Evolutionary conservation across 2,113 vertebrate genomes (phyloP).

Genomic region (Leucoraja erinaceus): DNA sequence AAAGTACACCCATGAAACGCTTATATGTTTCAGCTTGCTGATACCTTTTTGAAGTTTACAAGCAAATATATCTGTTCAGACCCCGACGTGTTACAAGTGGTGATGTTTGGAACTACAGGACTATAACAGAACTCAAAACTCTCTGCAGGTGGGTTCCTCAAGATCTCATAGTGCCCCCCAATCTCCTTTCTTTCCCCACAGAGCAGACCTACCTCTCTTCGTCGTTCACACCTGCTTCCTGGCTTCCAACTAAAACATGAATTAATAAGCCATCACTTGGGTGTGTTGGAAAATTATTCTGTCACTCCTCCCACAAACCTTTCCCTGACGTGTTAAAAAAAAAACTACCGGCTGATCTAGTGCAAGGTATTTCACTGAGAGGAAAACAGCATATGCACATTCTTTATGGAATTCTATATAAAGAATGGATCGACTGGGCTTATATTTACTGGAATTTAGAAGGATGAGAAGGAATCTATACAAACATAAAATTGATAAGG

Average conservation of each 20-base stretch:
- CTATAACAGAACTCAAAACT: neutral
- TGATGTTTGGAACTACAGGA: constrained; percentile 20
- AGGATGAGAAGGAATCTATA: too few species aligned
- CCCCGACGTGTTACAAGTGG: neutral
- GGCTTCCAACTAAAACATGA: neutral
- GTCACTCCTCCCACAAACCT: constrained; percentile 9
- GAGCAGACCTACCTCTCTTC: constrained; percentile 29
- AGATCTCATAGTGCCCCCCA: neutral
- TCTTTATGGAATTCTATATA: neutral
- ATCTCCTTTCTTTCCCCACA: neutral
- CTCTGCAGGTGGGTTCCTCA: constrained; percentile 9
- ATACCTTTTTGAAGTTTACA: neutral
- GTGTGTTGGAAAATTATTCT: constrained; percentile 29
- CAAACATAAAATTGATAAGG: too few species aligned
- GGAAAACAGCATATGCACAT: neutral
- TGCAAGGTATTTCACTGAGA: neutral
- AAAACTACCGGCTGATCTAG: neutral
- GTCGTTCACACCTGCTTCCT: constrained; percentile 26
- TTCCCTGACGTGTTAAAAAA: constrained; percentile 6
- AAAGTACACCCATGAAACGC: neutral
- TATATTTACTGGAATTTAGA: too few species aligned
- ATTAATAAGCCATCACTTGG: constrained; percentile 25
- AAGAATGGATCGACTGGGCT: too few species aligned
- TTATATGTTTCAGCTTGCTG: too few species aligned
- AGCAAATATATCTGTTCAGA: neutral